Conservation (phyloP, 2,113 vertebrate genomes). For the Ginglymostoma cirratum region DNA sequence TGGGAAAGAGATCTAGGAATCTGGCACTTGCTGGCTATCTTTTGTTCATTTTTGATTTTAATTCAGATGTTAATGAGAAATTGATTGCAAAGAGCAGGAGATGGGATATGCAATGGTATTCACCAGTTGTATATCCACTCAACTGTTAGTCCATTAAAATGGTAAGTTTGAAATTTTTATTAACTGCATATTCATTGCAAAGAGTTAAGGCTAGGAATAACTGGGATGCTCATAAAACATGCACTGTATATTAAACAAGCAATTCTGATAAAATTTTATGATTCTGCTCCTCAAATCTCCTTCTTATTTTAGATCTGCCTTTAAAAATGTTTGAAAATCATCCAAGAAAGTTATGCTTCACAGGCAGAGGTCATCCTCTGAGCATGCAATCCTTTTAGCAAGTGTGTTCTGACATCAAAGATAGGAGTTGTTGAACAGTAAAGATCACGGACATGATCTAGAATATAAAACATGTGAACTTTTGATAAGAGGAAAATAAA, state of each 20-base stretch:
- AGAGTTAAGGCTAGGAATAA: background rate
- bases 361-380: background rate
- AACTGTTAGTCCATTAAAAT: background rate
- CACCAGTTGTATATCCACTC: background rate
- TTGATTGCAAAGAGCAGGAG: background rate
- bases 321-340: background rate
- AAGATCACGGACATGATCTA: background rate
- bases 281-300: background rate
- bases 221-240: background rate
- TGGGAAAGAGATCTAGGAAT: background rate
- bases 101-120: background rate
- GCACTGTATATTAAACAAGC: background rate
- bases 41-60: background rate
- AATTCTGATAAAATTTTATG: background rate
- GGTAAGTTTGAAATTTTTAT: background rate
- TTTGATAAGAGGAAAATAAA: background rate
- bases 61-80: background rate
- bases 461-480: background rate
- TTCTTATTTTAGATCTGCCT: background rate
- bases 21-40: background rate
- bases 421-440: background rate
- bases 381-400: background rate
- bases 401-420: background rate
- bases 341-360: background rate
- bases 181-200: background rate